These are phyloP conservation scores for Megastigmus dorsalis DNA, from an alignment of 2,888 invertebrate genomes.

Conservation along the genomic window DNA sequence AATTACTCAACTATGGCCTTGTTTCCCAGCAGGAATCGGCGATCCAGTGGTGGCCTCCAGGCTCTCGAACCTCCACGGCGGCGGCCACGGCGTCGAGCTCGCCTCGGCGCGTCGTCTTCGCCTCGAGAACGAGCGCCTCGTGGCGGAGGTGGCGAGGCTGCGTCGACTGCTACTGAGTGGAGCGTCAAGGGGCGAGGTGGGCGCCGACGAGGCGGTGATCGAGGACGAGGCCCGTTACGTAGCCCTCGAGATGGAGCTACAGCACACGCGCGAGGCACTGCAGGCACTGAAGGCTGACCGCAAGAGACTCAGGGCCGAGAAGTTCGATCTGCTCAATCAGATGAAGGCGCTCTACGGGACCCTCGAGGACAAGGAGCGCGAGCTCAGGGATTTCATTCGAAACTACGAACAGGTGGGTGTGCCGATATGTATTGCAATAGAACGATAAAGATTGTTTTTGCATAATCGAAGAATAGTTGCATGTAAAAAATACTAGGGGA, in stretches of 20 bases:
- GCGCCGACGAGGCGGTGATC: constrained; percentile 76
- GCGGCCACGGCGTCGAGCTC: constrained; percentile 76
- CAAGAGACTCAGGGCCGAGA: constrained; percentile 93
- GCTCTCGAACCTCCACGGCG: constrained; percentile 70
- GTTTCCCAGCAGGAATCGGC: constrained; percentile 65
- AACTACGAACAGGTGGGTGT: constrained; percentile 91
- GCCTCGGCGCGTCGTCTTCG: constrained; percentile 80
- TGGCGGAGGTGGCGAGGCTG: constrained; percentile 83
- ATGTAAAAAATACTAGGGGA: no score
- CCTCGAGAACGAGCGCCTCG: constrained; percentile 86
- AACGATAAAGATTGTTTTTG: no score
- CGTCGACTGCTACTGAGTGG: constrained; percentile 81
- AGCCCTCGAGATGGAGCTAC: constrained; percentile 83
- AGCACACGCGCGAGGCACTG: constrained; percentile 87
- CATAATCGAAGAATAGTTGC: no score
- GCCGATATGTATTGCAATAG: no score
- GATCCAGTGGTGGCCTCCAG: constrained; percentile 70
- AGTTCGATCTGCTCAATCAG: constrained; percentile 93
- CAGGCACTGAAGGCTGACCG: constrained; percentile 91
- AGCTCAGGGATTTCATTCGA: constrained; percentile 93
- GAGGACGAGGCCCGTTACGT: constrained; percentile 77
- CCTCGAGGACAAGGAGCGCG: constrained; percentile 95
- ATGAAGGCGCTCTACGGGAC: constrained; percentile 96
- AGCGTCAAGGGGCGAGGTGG: constrained; percentile 78
- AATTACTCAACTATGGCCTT: no score